Base-by-base conservation (phyloP, 2,888 invertebrate species). In the Clunio marinus region DNA sequence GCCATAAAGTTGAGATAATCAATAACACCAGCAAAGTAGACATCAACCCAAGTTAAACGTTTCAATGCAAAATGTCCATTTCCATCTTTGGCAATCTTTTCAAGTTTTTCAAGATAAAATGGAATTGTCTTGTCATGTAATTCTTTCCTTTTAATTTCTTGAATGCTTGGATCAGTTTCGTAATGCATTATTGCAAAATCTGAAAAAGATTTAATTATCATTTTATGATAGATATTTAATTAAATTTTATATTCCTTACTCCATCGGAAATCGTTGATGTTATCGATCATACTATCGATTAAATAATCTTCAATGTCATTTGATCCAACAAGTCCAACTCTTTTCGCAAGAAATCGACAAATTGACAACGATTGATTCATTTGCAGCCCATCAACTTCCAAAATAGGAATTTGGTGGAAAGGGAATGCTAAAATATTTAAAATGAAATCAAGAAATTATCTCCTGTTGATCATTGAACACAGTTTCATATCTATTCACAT, bases 41-140 rank as follows among this genome's bases (percentile, higher is more conserved):
- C 67, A 72, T 84, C 84, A n/a, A 82, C 84, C 83, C 83, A 84
- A 1, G 82, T 80, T 1, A 84, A 74, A 71, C 74, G 74, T 69
- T 77, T 76, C 59, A 75, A 73, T 45, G 77, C 81, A 13, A 83
- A 76, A 71, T 81, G 78, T 10, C 82, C 83, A 13, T 76, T 77
- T 70, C 83, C 83, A n/a, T 78, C 75, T 71, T 81, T 78, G 1
- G 80, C 81, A 65, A 79, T 77, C 8, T 76, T 75, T 63, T 83
- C 82, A 22, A 83, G 73, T 73, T 79, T 80, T 41, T 77, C 75
- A 72, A 81, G 70, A 67, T 78, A 80, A 69, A 73, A 80, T 1
- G 83, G 82, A 5, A 82, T 71, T 1, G 72, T 74, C 70, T 83
- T 80, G 1, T 78, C 75, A 22, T 78, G 74, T 0, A 79, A 69